Conservation (phyloP, 2,888 invertebrate genomes). For the Phyto melanocephala region DNA sequence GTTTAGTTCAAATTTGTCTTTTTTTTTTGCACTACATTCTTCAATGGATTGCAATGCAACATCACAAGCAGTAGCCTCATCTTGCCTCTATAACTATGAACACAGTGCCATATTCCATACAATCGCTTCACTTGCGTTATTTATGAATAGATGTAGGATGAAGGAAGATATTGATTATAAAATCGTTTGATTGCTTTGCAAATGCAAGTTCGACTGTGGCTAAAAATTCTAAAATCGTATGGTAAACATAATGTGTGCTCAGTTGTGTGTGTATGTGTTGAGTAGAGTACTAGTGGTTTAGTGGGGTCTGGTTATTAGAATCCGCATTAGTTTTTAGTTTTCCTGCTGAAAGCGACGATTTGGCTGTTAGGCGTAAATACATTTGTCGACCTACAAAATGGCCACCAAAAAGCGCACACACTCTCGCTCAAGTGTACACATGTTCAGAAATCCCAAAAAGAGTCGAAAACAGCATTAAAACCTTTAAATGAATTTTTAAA, state of each 20-base stretch:
- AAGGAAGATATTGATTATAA: neutral
- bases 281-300: neutral
- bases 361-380: neutral
- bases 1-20: constrained; percentile 44
- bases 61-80: neutral
- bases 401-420: neutral
- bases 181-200: neutral
- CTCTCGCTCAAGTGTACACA: neutral
- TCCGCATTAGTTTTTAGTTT: neutral
- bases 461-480: neutral
- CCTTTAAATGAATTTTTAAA: constrained; percentile 1
- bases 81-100: neutral
- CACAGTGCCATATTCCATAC: neutral
- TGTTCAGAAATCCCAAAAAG: neutral
- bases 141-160: constrained; percentile 9
- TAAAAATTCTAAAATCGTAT: constrained; percentile 7
- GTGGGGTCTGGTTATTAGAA: constrained; percentile 16
- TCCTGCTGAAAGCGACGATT: neutral
- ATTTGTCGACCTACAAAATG: neutral
- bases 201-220: neutral
- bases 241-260: no score
- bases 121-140: neutral
- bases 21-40: constrained; percentile 21
- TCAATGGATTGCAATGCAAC: neutral
- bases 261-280: neutral